A percentile compares a stretch with the other conserved stretches of the same genome.
phyloP scores from a whole-genome alignment of 1,140 invertebrate species.

The Apis cerana region DNA sequence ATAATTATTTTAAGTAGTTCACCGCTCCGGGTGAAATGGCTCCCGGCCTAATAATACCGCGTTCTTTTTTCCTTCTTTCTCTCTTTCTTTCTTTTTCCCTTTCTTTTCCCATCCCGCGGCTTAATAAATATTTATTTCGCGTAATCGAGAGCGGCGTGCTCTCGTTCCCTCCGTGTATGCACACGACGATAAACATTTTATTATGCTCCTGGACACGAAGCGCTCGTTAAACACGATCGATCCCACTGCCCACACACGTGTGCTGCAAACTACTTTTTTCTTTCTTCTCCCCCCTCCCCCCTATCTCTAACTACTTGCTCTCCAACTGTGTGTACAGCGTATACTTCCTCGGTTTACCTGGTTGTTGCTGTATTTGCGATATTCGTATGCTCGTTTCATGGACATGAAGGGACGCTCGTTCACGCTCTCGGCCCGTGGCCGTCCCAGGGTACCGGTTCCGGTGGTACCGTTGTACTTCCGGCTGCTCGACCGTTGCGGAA shows the following conservation, averaged over 20 bases:
- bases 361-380: conserved; percentile 79
- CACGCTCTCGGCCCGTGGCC: conserved; percentile 77
- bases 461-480: conserved; percentile 79
- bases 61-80: not conserved
- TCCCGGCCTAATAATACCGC: not conserved
- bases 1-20: conserved; percentile 40
- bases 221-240: conserved; percentile 15
- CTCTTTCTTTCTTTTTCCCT: too few relatives aligned
- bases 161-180: not conserved
- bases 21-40: not conserved
- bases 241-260: not conserved
- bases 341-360: conserved; percentile 73
- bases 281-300: not conserved
- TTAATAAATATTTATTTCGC: conserved; percentile 27
- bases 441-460: conserved; percentile 74
- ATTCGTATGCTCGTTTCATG: conserved; percentile 85
- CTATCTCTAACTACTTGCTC: not conserved
- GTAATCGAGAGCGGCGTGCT: not conserved
- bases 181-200: not conserved
- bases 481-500: conserved; percentile 84
- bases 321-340: too few relatives aligned
- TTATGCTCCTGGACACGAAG: conserved; percentile 10
- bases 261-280: not conserved
- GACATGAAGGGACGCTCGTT: conserved; percentile 85
- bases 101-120: not conserved